A percentile compares a stretch with the other conserved stretches of the same genome.
Conservation (phyloP, 2,888 invertebrate genomes). For the Hydraecia micacea region DNA sequence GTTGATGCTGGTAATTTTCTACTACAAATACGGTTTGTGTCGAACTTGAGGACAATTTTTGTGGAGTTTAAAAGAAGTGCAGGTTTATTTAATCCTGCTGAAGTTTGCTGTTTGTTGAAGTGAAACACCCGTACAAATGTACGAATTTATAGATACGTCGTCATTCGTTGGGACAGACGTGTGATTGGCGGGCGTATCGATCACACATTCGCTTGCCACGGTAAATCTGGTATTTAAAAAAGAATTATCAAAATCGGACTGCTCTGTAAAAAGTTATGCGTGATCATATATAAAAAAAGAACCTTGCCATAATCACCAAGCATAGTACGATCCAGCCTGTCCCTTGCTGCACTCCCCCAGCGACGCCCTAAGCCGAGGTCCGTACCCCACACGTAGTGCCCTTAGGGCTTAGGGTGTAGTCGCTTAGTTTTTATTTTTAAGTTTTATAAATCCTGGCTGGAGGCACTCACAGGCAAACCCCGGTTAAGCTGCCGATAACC, state of each 20-base stretch:
- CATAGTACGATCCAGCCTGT: no score
- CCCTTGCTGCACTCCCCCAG: no score
- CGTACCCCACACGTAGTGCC: no score
- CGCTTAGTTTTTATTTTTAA: no score
- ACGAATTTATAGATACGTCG: neutral
- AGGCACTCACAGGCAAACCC: no score
- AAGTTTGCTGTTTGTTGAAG: neutral
- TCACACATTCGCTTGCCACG: neutral
- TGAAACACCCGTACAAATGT: neutral
- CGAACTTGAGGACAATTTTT: neutral
- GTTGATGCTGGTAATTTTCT: neutral
- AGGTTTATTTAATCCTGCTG: neutral
- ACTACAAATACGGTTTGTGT: constrained; percentile 21
- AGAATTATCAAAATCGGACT: no score
- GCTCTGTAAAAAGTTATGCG: no score
- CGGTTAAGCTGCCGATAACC: no score
- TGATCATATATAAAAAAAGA: no score
- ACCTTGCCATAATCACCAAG: neutral
- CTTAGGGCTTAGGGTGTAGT: no score
- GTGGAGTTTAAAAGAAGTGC: neutral
- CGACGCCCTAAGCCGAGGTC: no score
- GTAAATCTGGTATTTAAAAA: neutral
- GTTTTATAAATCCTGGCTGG: no score
- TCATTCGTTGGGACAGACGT: neutral
- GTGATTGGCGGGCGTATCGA: neutral